Evolutionary conservation across 2,797 vertebrate genomes (phyloP).

Genomic region (Masticophis lateralis): DNA sequence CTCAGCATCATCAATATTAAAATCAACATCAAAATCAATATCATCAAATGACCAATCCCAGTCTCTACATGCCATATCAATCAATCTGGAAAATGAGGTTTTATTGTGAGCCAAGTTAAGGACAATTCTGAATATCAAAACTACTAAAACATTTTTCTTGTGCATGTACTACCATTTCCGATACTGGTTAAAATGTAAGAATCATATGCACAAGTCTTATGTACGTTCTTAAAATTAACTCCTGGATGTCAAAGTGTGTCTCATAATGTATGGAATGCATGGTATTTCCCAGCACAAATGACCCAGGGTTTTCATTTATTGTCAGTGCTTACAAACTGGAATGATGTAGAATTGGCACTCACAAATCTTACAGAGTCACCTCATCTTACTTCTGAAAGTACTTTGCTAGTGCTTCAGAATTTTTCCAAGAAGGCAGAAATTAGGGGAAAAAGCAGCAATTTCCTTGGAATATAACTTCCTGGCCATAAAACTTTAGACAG

Average conservation of each 20-base stretch:
- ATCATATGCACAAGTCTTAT: background rate
- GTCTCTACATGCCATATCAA: slow-evolving; percentile 91
- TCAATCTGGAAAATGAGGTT: slow-evolving; percentile 88
- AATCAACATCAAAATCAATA: slow-evolving; percentile 81
- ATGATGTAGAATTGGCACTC: background rate
- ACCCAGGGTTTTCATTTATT: background rate
- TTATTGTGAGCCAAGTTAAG: slow-evolving; percentile 60
- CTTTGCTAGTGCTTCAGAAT: background rate
- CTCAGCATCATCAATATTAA: slow-evolving; percentile 70
- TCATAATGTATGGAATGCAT: background rate
- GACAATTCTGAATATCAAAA: background rate
- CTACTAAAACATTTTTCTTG: background rate
- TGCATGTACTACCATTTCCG: background rate
- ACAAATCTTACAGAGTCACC: background rate
- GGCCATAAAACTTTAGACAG: background rate
- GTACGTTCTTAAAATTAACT: background rate
- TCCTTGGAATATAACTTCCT: background rate
- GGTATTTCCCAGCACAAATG: background rate
- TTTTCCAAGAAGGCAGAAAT: background rate
- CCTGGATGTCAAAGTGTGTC: background rate
- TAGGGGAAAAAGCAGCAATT: background rate
- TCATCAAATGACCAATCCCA: slow-evolving; percentile 97
- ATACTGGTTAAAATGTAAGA: background rate
- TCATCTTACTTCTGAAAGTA: background rate
- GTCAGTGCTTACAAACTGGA: background rate